These are phyloP conservation scores for Miltochrista miniata DNA, from an alignment of 2,888 invertebrate species.

Conservation along the genomic window DNA sequence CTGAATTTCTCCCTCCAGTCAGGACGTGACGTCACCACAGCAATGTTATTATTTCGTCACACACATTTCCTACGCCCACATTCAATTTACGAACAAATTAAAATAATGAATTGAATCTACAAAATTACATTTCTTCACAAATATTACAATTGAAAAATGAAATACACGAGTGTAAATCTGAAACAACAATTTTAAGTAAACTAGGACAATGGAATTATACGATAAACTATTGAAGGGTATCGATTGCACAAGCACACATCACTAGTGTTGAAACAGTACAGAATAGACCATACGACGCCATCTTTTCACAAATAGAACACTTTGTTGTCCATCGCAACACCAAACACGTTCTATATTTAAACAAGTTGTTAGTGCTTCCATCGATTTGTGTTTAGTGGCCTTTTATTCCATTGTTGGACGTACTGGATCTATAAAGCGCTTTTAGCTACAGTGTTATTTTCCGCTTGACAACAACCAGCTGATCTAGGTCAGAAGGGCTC, in stretches of 20 bases:
- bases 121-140: no score
- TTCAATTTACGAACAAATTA: no score
- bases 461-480: conserved; percentile 65
- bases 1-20: no score
- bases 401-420: conserved; percentile 20
- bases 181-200: neutral
- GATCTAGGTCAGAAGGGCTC: conserved; percentile 69
- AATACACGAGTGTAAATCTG: no score
- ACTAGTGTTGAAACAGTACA: conserved; percentile 30
- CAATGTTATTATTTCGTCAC: no score
- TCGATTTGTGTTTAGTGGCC: conserved; percentile 8
- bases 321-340: neutral
- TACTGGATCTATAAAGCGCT: conserved; percentile 26
- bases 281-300: conserved; percentile 62
- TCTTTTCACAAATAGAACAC: conserved; percentile 19
- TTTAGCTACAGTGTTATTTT: conserved; percentile 44
- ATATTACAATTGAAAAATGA: no score
- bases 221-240: conserved; percentile 7
- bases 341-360: conserved; percentile 13
- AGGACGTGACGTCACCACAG: no score
- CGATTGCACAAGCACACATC: conserved; percentile 15
- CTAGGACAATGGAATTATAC: conserved; percentile 9
- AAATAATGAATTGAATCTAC: no score
- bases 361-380: conserved; percentile 11
- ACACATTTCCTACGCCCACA: no score